These are phyloP conservation scores for Ligdia adustata DNA, from an alignment of 2,888 invertebrate genomes.

Conservation along the genomic window DNA sequence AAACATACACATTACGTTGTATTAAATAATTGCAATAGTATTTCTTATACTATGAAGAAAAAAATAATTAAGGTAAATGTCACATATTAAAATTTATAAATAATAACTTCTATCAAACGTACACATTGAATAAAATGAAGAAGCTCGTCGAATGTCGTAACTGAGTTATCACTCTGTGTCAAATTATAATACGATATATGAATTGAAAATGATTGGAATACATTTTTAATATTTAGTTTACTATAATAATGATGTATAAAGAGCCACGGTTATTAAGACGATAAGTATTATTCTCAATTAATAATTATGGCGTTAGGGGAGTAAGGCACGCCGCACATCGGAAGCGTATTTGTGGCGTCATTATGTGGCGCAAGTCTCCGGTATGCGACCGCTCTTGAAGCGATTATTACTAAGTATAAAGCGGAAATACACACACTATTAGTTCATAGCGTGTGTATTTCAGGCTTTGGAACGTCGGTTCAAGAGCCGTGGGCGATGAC, in stretches of 20 bases:
- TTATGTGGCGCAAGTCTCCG: too few relatives aligned
- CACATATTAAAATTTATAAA: slow-evolving; percentile 40
- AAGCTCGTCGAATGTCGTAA: slow-evolving; percentile 46
- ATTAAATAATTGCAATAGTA: slow-evolving; percentile 11
- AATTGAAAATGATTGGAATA: slow-evolving; percentile 25
- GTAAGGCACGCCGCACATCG: too few relatives aligned
- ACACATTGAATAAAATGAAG: slow-evolving; percentile 48
- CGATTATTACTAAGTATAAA: too few relatives aligned
- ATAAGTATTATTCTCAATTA: background rate
- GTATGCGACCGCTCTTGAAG: too few relatives aligned
- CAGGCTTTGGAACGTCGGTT: too few relatives aligned
- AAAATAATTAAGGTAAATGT: slow-evolving; percentile 27
- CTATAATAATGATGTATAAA: too few relatives aligned
- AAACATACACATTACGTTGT: slow-evolving; percentile 7
- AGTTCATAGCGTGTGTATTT: too few relatives aligned
- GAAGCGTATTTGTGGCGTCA: too few relatives aligned
- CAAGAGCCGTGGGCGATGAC: too few relatives aligned
- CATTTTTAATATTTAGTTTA: slow-evolving; percentile 13
- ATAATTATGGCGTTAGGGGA: slow-evolving; percentile 1
- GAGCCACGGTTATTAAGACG: too few relatives aligned
- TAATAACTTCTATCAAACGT: slow-evolving; percentile 51
- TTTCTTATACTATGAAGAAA: too few relatives aligned
- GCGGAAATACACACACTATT: too few relatives aligned
- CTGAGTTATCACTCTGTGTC: slow-evolving; percentile 41
- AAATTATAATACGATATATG: slow-evolving; percentile 39